Percentiles rank a stretch among this genome's conserved stretches.
These are phyloP conservation scores for Toxotes chatareus DNA, from an alignment of 2,113 vertebrate genomes.

Conservation along the genomic window DNA sequence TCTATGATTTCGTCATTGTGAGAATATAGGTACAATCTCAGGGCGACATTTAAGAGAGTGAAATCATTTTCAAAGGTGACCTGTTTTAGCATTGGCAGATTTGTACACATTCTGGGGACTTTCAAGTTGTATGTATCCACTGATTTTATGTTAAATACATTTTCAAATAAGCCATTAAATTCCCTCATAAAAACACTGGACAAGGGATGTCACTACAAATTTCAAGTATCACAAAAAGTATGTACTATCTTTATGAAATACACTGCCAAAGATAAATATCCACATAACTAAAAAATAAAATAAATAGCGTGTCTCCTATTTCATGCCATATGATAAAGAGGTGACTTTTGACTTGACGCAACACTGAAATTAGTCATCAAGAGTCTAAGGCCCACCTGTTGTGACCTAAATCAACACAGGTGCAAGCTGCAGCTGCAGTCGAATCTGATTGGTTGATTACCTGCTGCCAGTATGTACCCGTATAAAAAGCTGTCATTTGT, in stretches of 20 bases:
- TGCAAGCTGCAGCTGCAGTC: slow-evolving; percentile 6
- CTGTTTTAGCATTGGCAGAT: background rate
- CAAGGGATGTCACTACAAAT: background rate
- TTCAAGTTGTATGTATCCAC: background rate
- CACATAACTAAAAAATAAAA: background rate
- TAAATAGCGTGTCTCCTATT: background rate
- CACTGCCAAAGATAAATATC: background rate
- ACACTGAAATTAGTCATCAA: background rate
- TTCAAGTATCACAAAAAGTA: too few relatives aligned
- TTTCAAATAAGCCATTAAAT: background rate
- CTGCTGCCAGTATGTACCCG: background rate
- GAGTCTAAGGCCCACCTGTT: slow-evolving; percentile 38
- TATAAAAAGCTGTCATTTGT: slow-evolving; percentile 7
- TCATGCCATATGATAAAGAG: background rate
- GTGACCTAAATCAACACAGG: slow-evolving; percentile 27
- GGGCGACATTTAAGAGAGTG: background rate
- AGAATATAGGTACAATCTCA: background rate
- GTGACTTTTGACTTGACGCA: background rate
- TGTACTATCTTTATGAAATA: too few relatives aligned
- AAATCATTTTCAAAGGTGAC: background rate
- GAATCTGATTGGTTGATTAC: slow-evolving; percentile 27
- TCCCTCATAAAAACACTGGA: background rate
- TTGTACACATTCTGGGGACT: background rate
- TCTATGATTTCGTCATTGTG: background rate
- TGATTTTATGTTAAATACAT: background rate